A percentile compares a stretch with the other conserved stretches of the same genome.
Conservation (phyloP, 2,797 vertebrate genomes). For the Onychomys arenicola region DNA sequence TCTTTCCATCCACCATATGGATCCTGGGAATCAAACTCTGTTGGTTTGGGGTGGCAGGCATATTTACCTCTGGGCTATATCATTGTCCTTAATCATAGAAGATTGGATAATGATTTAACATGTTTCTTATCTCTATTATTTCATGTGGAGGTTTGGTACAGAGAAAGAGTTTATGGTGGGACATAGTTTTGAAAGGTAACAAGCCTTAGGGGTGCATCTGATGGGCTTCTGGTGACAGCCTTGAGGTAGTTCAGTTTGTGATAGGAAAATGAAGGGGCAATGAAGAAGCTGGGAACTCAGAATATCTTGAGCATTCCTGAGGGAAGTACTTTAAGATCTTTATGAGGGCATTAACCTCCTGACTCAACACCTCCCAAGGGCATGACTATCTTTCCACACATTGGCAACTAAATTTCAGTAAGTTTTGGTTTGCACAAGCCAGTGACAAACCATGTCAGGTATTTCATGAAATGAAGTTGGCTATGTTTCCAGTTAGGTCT, state of each 20-base stretch:
- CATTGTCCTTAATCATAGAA: neutral
- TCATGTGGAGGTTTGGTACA: neutral
- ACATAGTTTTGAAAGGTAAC: neutral
- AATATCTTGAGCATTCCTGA: neutral
- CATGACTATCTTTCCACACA: neutral
- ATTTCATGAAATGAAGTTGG: neutral
- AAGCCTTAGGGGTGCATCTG: too few relatives aligned
- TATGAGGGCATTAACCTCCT: neutral
- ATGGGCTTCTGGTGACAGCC: neutral
- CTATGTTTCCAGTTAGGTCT: neutral
- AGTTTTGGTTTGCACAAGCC: neutral
- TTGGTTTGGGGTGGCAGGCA: neutral
- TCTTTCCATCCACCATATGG: rapidly evolving
- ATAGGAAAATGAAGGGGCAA: neutral
- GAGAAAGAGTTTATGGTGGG: neutral
- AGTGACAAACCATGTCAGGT: neutral
- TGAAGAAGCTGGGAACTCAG: neutral
- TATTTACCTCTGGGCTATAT: neutral
- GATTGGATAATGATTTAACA: neutral
- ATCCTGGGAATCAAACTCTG: neutral
- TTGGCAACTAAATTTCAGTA: neutral
- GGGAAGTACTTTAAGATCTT: neutral
- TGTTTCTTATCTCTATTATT: neutral
- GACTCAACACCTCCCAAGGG: too few relatives aligned
- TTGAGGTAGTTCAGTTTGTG: neutral